Conservation (phyloP, 1,140 invertebrate species). For the Nebria ingens region DNA sequence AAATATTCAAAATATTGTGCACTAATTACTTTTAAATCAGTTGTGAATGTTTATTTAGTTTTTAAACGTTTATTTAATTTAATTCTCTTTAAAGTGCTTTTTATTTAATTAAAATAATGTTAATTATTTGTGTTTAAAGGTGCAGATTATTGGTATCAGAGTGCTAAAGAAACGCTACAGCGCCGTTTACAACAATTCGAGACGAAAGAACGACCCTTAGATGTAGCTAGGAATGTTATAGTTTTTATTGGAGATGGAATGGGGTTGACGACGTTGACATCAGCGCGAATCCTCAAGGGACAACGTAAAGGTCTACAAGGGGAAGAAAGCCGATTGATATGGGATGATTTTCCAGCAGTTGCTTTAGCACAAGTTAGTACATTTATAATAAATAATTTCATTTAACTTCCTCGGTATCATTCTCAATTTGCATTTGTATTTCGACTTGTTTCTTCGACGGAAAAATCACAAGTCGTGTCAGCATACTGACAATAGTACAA, state of each 20-base stretch:
- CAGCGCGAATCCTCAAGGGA: slow-evolving; percentile 55
- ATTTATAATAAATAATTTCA: slow-evolving; percentile 11
- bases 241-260: slow-evolving; percentile 75
- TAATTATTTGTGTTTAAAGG: background rate
- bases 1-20: too few relatives aligned
- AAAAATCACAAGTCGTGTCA: slow-evolving; percentile 37
- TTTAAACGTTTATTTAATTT: too few relatives aligned
- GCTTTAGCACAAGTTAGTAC: slow-evolving; percentile 55
- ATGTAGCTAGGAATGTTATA: slow-evolving; percentile 40
- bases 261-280: slow-evolving; percentile 65
- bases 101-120: too few relatives aligned
- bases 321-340: slow-evolving; percentile 53
- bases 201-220: background rate
- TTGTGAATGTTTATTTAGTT: too few relatives aligned
- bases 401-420: background rate
- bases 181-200: background rate
- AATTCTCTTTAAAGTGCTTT: too few relatives aligned
- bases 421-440: background rate
- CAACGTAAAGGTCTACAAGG: slow-evolving; percentile 43
- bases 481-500: slow-evolving; percentile 57
- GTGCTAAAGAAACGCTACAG: slow-evolving; percentile 9
- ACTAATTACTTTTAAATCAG: too few relatives aligned
- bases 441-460: background rate
- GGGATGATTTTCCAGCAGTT: slow-evolving; percentile 63
- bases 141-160: slow-evolving; percentile 6